Evolutionary conservation across 92 coral and sea anemone species (phyloP).

Genomic region (Epizoanthus fatuus): DNA sequence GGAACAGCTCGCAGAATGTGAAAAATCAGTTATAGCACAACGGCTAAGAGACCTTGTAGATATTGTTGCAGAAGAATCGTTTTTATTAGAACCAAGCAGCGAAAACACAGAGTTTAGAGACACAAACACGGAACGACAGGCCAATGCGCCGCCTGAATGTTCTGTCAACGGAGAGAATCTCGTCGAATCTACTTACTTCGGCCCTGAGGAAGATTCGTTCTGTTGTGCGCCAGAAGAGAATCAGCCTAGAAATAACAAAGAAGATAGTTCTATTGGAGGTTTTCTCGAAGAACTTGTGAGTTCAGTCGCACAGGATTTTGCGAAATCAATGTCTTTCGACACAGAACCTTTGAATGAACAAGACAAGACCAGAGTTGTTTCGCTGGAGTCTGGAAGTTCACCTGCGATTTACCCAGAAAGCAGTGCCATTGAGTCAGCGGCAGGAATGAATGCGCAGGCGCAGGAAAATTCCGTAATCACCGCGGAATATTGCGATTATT

Average conservation of each 20-base stretch:
- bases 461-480: not conserved
- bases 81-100: not conserved
- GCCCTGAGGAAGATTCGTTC: not conserved
- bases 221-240: not conserved
- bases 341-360: not conserved
- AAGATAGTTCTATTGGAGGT: not conserved
- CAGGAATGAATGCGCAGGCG: not conserved
- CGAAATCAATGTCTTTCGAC: not conserved
- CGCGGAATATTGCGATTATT: not conserved
- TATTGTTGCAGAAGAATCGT: not conserved
- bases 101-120: not conserved
- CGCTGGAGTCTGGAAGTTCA: not conserved
- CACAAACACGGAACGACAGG: too few relatives aligned
- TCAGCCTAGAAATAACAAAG: not conserved
- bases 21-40: not conserved
- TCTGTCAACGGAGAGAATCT: not conserved
- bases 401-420: not conserved
- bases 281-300: conserved; percentile 28
- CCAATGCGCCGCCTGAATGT: not conserved
- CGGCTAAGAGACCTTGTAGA: conserved; percentile 36
- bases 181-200: not conserved
- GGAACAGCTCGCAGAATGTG: not conserved
- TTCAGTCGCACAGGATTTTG: conserved; percentile 25
- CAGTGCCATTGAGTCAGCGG: not conserved
- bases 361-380: not conserved